These are phyloP conservation scores for Aculops lycopersici DNA, from an alignment of 1,140 invertebrate genomes.

Conservation along the genomic window DNA sequence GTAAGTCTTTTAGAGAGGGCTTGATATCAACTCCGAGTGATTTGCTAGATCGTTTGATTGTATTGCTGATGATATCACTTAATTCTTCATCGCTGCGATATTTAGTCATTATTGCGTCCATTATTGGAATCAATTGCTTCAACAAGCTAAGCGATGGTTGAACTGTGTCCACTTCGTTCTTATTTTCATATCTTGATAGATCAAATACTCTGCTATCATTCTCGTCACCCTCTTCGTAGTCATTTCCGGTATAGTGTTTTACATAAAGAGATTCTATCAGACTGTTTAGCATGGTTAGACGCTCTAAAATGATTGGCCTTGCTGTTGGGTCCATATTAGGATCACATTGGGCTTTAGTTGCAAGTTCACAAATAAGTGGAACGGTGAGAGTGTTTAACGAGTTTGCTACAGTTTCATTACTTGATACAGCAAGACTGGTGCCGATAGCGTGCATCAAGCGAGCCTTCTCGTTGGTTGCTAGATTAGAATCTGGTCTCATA, in stretches of 20 bases:
- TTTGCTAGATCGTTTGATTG: conserved; percentile 30
- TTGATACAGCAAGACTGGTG: conserved; percentile 30
- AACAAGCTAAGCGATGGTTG: conserved; percentile 5
- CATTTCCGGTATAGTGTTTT: conserved; percentile 8
- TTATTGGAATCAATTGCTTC: conserved; percentile 4
- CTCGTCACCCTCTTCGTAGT: conserved; percentile 9
- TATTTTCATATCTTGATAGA: neutral
- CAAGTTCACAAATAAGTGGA: conserved; percentile 23
- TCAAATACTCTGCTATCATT: neutral
- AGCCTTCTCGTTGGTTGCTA: conserved; percentile 28
- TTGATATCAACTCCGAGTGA: conserved; percentile 29
- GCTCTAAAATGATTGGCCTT: neutral
- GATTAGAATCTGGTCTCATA: conserved; percentile 15
- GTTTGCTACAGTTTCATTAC: conserved; percentile 26
- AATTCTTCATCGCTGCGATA: conserved; percentile 6
- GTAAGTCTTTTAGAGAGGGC: conserved; percentile 27
- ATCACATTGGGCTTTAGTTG: too few species aligned
- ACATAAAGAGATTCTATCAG: neutral
- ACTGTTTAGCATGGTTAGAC: neutral
- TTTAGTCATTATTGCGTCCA: conserved; percentile 2
- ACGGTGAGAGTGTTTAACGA: conserved; percentile 33
- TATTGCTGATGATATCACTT: conserved; percentile 27
- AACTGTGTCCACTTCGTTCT: conserved; percentile 3
- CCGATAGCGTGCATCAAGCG: conserved; percentile 42
- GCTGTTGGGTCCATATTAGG: neutral